Evolutionary conservation across 2,797 vertebrate genomes (phyloP), one percentile per base, ranked within the genome.

Genomic region (Trematomus bernacchii): DNA sequence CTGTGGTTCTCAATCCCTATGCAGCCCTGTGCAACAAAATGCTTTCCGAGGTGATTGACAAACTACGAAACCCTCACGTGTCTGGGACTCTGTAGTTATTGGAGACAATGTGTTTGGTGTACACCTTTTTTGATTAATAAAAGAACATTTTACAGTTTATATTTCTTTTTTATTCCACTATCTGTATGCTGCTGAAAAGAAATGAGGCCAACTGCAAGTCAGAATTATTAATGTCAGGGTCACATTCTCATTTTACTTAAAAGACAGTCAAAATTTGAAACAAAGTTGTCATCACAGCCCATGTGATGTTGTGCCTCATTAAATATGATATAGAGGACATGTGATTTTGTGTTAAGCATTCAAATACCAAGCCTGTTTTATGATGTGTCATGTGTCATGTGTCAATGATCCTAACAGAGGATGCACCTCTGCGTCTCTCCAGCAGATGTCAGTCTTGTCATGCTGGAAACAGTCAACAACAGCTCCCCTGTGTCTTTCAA

Each of bases 21-120:
- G 95, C 98, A 0, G 98, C 98, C 0, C 95, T 99, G 58, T 99
- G 98, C 93, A 99, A 99, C 92, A 96, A 95, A 79, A 98, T 99
- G 98, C 94, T 99, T 75, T 87, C 94, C 0, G 94, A 97, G 82
- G 94, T 98, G 87, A 94, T 99, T 88, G 85, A 91, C 67, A 95
- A 95, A 73, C 90, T 99, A 62, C 92, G 93, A 40, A 94, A 95
- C 66, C 95, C 96, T 0, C 63, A 90, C 0, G 11, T 62, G 44
- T 50, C 89, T 5, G 86, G 91, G 18, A 83, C 18, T 47, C 79
- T 77, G 55, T 91, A 85, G 61, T 18, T 33, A 3, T 13, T 62
- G 52, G 37, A 10, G 15, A 71, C 11, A 1, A 0, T 42, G 18
- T 33, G 33, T 65, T 23, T 18, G 18, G 0, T 60, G 15, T 23